A percentile compares a stretch with the other conserved stretches of the same genome.
These are phyloP conservation scores for Thyatira batis DNA, from an alignment of 2,888 invertebrate species.

Conservation along the genomic window DNA sequence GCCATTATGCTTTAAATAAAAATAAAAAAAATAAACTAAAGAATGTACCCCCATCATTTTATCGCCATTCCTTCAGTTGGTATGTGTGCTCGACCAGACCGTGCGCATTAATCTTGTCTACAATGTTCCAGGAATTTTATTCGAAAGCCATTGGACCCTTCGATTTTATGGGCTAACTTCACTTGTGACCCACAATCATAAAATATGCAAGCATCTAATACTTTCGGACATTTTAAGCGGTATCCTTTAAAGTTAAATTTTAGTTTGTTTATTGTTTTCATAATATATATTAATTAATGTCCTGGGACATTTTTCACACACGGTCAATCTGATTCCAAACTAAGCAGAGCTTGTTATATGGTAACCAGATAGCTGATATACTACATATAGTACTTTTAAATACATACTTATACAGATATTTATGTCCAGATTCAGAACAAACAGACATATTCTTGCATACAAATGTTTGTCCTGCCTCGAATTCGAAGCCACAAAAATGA, in stretches of 20 bases:
- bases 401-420: too few relatives aligned
- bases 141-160: background rate
- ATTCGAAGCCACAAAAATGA: too few relatives aligned
- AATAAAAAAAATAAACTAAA: background rate
- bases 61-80: background rate
- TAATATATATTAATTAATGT: too few relatives aligned
- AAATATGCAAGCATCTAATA: background rate
- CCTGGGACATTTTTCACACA: too few relatives aligned
- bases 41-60: background rate
- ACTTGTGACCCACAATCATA: background rate
- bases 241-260: background rate
- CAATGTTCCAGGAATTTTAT: background rate
- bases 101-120: background rate
- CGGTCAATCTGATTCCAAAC: too few relatives aligned
- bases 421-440: too few relatives aligned
- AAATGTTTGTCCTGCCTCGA: too few relatives aligned
- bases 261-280: too few relatives aligned
- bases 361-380: too few relatives aligned
- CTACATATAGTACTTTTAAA: too few relatives aligned
- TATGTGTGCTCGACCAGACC: background rate
- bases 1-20: background rate
- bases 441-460: too few relatives aligned
- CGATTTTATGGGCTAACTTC: background rate
- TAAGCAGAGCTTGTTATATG: too few relatives aligned
- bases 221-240: background rate